Evolutionary conservation across 2,888 invertebrate species (phyloP).

Genomic region (Tuta absoluta): DNA sequence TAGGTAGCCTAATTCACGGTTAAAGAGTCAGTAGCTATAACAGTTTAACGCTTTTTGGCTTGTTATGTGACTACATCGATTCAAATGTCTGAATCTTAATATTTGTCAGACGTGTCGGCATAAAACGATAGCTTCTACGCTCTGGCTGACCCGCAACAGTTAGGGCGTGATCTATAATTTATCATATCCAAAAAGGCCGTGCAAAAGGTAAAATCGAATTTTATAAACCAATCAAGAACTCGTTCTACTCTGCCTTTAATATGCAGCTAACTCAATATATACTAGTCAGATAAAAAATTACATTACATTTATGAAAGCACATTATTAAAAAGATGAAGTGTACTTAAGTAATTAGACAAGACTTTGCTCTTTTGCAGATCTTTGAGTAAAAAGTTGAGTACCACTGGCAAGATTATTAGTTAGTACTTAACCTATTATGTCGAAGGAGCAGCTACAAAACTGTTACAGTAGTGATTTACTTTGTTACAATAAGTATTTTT

Average conservation of each 20-base stretch:
- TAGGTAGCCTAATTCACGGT: no score
- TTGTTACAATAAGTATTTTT: slow-evolving; percentile 3
- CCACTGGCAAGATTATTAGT: slow-evolving; percentile 8
- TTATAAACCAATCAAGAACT: no score
- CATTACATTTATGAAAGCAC: neutral
- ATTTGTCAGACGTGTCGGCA: no score
- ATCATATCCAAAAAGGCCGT: no score
- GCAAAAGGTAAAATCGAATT: no score
- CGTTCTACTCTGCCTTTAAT: neutral
- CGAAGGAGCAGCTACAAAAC: slow-evolving; percentile 12
- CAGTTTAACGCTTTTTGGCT: no score
- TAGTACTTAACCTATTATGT: slow-evolving; percentile 6
- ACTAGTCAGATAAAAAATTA: neutral
- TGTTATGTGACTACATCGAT: no score
- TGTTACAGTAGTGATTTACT: slow-evolving; percentile 14
- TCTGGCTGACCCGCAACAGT: no score
- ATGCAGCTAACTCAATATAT: neutral
- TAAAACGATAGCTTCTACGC: no score
- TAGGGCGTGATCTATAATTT: no score
- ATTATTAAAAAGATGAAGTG: neutral
- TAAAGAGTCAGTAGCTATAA: no score
- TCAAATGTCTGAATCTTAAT: no score
- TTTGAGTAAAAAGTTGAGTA: neutral
- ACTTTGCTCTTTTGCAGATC: neutral
- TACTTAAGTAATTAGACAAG: neutral